Evolutionary conservation across 2,888 invertebrate species (phyloP).

Genomic region (Pilophorus perplexus): DNA sequence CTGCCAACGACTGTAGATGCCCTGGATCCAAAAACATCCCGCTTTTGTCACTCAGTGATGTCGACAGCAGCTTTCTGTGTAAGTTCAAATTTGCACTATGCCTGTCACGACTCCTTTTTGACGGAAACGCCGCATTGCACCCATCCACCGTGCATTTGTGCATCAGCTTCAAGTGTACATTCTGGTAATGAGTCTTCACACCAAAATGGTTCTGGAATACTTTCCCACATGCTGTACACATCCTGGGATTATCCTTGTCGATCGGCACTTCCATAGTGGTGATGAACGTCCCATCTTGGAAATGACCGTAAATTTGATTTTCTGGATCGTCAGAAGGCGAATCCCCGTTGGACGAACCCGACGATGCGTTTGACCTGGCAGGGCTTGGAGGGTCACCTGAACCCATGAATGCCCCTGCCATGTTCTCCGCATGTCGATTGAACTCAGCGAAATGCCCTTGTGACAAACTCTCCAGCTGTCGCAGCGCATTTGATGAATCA

Average conservation of each 20-base stretch:
- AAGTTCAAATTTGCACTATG: slow-evolving; percentile 89
- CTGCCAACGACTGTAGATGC: slow-evolving; percentile 58
- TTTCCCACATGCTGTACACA: slow-evolving; percentile 89
- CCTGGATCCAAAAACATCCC: slow-evolving; percentile 54
- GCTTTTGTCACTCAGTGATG: slow-evolving; percentile 53
- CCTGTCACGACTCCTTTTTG: slow-evolving; percentile 85
- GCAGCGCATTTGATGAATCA: slow-evolving; percentile 68
- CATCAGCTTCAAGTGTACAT: slow-evolving; percentile 91
- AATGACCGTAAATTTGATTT: slow-evolving; percentile 66
- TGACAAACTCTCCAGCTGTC: slow-evolving; percentile 75
- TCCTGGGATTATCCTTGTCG: slow-evolving; percentile 85
- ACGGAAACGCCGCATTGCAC: slow-evolving; percentile 91
- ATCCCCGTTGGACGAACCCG: slow-evolving; percentile 59
- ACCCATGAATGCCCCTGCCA: slow-evolving; percentile 52
- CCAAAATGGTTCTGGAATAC: slow-evolving; percentile 90
- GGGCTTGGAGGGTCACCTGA: slow-evolving; percentile 60
- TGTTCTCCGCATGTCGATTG: slow-evolving; percentile 46
- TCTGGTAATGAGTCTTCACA: slow-evolving; percentile 92
- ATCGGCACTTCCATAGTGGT: slow-evolving; percentile 80
- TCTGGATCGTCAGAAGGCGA: slow-evolving; percentile 62
- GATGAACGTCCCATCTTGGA: slow-evolving; percentile 66
- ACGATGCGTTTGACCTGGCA: slow-evolving; percentile 61
- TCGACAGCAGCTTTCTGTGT: slow-evolving; percentile 82
- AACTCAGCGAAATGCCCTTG: slow-evolving; percentile 68
- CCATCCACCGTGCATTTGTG: slow-evolving; percentile 93